Evolutionary conservation across 2,888 invertebrate genomes (phyloP), one percentile per base, ranked within the genome.

Genomic region (Drepanosiphum platanoidis): DNA sequence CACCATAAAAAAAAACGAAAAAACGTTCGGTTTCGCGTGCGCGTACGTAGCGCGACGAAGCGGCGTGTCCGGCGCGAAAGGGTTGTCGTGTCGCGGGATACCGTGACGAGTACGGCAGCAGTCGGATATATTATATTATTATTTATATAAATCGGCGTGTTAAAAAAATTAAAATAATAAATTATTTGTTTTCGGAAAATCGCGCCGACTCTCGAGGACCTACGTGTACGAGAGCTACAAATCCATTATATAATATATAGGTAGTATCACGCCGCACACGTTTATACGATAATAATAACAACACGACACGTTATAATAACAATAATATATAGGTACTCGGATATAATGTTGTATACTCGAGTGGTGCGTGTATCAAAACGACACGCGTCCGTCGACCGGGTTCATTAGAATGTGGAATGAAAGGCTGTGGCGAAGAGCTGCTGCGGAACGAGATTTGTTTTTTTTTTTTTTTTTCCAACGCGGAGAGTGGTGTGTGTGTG

Each of bases 391-490:
- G 83, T 52, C 74, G 66, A 36, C 46, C 36, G 75, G 52, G 75
- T 83, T 83, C 74, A 83, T 83, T 75, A 83, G 83, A 83, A 83
- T 83, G 83, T 83, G 66, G 83, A 83, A 83, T 83, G 75, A 75
- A 83, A 83, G 68, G 83, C 75, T 68, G 72, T 4, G 27, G 66
- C 74, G 83, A 83, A 83, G 83, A 83, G 83, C 83, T 66, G 83
- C 83, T 27, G 83, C 83, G 83, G 74, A 75, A 75, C 83, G 83
- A 83, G 83, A 75, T 75, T 82, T 82, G 30, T 74, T 68, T 52
- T 70, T 61, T 66, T 27, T 79, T 74, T 68, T 52, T 70, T 61
- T 66, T 27, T 79, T 13, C 13, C 9, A 66, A 66, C 66, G 22
- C 74, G 83, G 66, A 34, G 82, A 82, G 83, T 18, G 83, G 74